These are phyloP conservation scores for Chloroceryle amazona DNA, from an alignment of 2,797 vertebrate species.

Conservation along the genomic window DNA sequence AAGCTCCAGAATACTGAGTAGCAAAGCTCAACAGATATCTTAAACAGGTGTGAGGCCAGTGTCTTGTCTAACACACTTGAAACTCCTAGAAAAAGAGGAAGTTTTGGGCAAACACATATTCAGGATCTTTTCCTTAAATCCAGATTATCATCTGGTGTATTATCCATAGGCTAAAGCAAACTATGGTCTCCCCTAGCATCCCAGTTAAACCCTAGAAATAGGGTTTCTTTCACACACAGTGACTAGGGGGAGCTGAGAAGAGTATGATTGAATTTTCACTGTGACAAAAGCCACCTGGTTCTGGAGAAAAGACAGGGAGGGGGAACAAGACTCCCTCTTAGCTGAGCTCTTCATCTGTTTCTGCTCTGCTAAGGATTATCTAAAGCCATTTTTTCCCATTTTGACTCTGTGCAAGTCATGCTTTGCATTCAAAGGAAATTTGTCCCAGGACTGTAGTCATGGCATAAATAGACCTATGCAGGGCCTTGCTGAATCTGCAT, in stretches of 20 bases:
- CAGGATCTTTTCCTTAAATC: neutral
- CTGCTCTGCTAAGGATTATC: constrained; percentile 30
- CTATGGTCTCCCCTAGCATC: neutral
- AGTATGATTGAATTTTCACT: neutral
- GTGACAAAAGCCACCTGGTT: constrained; percentile 63
- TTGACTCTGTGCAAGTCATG: constrained; percentile 33
- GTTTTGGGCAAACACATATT: neutral
- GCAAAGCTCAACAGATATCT: neutral
- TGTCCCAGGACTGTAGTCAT: constrained; percentile 45
- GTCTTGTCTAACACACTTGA: neutral
- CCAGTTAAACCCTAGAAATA: constrained; percentile 45
- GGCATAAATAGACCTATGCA: constrained; percentile 49
- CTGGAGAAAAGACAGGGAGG: neutral
- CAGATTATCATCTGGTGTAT: neutral
- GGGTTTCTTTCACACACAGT: constrained; percentile 47
- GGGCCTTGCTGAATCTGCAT: constrained; percentile 48
- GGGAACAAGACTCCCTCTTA: constrained; percentile 3
- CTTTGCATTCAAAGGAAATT: constrained; percentile 54
- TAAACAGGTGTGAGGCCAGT: neutral
- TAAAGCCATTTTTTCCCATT: constrained; percentile 12
- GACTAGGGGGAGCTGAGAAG: constrained; percentile 22
- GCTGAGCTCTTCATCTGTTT: constrained; percentile 20
- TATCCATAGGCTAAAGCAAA: neutral
- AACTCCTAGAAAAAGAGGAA: neutral
- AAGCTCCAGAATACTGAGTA: neutral